Evolutionary conservation across 35 echinoderm and acorn worm genomes (phyloP).

Genomic region (Amphiura filiformis): DNA sequence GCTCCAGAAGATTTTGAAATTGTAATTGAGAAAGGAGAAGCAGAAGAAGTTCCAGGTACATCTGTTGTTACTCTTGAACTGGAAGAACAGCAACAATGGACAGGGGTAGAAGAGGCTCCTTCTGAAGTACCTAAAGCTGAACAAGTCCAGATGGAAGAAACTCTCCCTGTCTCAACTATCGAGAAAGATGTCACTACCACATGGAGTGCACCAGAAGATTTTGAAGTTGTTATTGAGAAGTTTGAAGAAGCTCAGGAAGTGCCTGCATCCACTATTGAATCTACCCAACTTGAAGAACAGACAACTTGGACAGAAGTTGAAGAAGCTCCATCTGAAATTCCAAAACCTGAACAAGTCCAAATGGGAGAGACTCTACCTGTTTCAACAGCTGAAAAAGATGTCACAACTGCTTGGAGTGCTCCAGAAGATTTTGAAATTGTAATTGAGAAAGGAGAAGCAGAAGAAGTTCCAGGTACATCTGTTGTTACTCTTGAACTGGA

Average conservation of each 20-base stretch:
- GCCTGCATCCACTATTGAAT: not conserved
- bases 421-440: not conserved
- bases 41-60: too few relatives aligned
- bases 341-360: not conserved
- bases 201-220: not conserved
- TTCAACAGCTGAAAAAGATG: not conserved
- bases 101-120: not conserved
- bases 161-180: not conserved
- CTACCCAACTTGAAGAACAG: slow-evolving; percentile 9
- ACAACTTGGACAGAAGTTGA: not conserved
- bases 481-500: not conserved
- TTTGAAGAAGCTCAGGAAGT: not conserved
- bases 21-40: not conserved
- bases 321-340: not conserved
- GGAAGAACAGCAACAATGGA: slow-evolving; percentile 13
- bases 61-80: not conserved
- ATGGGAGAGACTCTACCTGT: not conserved
- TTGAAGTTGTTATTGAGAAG: not conserved
- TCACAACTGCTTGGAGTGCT: not conserved
- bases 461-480: not conserved
- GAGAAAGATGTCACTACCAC: not conserved
- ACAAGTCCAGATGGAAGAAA: slow-evolving; percentile 9
- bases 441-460: not conserved
- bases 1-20: not conserved
- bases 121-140: slow-evolving; percentile 13